These are phyloP conservation scores for Hirtodrosophila cameraria DNA, from an alignment of 2,888 invertebrate genomes.

Conservation along the genomic window DNA sequence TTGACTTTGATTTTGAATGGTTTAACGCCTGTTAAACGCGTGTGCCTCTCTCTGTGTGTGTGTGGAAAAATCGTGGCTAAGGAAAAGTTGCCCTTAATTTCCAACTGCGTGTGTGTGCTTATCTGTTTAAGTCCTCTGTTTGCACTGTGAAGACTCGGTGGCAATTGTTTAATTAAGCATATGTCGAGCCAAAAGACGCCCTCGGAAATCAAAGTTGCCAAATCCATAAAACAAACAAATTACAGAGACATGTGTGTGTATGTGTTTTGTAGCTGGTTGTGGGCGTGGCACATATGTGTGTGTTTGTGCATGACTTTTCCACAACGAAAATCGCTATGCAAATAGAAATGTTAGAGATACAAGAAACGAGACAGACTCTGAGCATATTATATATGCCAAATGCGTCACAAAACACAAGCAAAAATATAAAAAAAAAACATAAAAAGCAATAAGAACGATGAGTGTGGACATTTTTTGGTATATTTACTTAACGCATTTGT, in stretches of 20 bases:
- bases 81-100: constrained; percentile 26
- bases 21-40: constrained; percentile 16
- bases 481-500: constrained; percentile 58
- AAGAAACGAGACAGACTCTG: constrained; percentile 3
- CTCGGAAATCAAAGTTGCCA: constrained; percentile 54
- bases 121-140: constrained; percentile 52
- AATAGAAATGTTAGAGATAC: constrained; percentile 30
- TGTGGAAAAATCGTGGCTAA: constrained; percentile 1
- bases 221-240: constrained; percentile 77
- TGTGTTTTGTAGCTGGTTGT: constrained; percentile 18
- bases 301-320: constrained; percentile 40
- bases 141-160: constrained; percentile 33
- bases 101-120: constrained; percentile 24
- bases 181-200: constrained; percentile 49
- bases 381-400: constrained; percentile 55
- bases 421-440: constrained; percentile 5
- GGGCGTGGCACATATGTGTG: constrained; percentile 38
- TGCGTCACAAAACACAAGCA: constrained; percentile 15
- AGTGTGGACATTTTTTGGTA: constrained; percentile 31
- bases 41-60: neutral
- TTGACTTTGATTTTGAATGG: constrained; percentile 36
- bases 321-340: constrained; percentile 51
- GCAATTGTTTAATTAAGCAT: constrained; percentile 64
- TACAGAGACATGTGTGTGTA: constrained; percentile 50
- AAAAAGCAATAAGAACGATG: constrained; percentile 29